These are phyloP conservation scores for Trichogramma pretiosum DNA, from an alignment of 1,140 invertebrate genomes.

Conservation along the genomic window DNA sequence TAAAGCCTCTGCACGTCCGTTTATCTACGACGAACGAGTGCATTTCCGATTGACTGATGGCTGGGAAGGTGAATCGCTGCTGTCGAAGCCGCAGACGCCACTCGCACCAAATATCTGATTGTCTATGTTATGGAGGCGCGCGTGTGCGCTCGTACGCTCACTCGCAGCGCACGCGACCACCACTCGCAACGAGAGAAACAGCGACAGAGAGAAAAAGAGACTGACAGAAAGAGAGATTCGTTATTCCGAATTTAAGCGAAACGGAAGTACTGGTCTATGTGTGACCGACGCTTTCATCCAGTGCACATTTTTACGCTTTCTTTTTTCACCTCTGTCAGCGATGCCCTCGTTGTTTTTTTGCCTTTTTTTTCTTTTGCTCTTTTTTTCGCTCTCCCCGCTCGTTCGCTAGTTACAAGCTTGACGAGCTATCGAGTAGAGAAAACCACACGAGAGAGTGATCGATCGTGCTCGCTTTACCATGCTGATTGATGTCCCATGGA, in stretches of 20 bases:
- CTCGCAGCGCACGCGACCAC: background rate
- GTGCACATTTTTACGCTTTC: background rate
- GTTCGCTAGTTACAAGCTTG: too few relatives aligned
- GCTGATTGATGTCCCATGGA: too few relatives aligned
- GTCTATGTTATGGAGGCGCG: too few relatives aligned
- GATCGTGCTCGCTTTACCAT: too few relatives aligned
- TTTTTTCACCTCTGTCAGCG: too few relatives aligned
- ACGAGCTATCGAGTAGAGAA: background rate
- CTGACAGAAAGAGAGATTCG: too few relatives aligned
- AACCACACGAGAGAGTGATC: background rate
- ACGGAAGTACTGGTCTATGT: constrained; percentile 10
- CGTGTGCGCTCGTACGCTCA: background rate
- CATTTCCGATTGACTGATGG: constrained; percentile 34
- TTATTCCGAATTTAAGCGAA: constrained; percentile 9
- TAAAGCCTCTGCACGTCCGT: constrained; percentile 30
- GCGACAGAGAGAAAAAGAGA: background rate
- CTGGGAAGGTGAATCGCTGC: constrained; percentile 25
- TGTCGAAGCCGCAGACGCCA: background rate
- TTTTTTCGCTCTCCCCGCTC: too few relatives aligned
- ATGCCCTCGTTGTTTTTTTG: too few relatives aligned
- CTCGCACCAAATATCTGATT: too few relatives aligned
- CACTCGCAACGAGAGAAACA: background rate
- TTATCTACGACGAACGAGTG: constrained; percentile 34
- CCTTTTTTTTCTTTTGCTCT: background rate
- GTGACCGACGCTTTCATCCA: background rate